Evolutionary conservation across 2,797 vertebrate species (phyloP).

Genomic region (Lates japonicus): DNA sequence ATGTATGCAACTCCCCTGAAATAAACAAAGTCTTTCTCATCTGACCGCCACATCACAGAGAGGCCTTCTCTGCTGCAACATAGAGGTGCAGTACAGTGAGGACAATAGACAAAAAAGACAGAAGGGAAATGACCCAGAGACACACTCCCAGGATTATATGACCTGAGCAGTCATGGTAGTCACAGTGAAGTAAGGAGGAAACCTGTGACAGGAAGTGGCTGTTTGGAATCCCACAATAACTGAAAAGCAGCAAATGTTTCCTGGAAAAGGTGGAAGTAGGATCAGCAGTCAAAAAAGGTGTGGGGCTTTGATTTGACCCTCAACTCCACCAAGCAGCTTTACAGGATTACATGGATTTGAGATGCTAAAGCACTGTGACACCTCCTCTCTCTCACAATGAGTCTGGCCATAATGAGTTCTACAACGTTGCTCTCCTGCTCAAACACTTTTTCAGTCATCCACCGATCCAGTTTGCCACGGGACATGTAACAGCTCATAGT

Average conservation of each 20-base stretch:
- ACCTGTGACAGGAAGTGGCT: neutral
- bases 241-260: neutral
- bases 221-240: neutral
- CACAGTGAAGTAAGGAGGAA: conserved; percentile 2
- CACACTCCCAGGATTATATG: conserved; percentile 3
- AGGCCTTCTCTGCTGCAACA: conserved; percentile 68
- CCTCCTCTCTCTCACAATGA: neutral
- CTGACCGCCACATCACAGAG: conserved; percentile 61
- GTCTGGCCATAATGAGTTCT: no score
- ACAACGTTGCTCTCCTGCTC: no score
- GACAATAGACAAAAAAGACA: conserved; percentile 68
- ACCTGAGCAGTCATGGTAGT: neutral
- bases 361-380: no score
- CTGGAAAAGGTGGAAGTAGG: neutral
- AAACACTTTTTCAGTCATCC: neutral
- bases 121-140: conserved; percentile 26
- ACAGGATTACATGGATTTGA: no score
- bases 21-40: conserved; percentile 80
- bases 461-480: no score
- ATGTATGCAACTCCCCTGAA: conserved; percentile 72
- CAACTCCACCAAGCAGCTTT: neutral
- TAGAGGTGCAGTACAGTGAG: conserved; percentile 55
- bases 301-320: neutral
- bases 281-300: neutral
- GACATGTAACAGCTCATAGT: no score